Conservation (phyloP, 2,888 invertebrate genomes). For the Liopterus haemorrhoidalis region DNA sequence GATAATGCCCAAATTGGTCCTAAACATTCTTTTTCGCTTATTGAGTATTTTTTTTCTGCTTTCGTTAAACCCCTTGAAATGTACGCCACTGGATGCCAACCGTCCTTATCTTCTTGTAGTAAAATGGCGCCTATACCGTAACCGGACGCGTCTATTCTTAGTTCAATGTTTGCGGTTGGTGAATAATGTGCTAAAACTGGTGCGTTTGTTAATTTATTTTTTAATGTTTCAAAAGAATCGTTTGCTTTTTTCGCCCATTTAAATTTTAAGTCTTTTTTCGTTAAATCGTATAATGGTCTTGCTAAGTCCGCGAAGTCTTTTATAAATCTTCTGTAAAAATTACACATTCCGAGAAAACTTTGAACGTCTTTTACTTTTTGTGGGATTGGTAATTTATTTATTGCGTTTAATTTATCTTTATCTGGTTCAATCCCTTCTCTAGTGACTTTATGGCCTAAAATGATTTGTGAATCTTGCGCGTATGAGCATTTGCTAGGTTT, state of each 20-base stretch:
- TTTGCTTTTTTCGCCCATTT: constrained; percentile 11
- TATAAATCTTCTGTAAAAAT: constrained; percentile 19
- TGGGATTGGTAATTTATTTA: constrained; percentile 19
- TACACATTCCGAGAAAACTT: constrained; percentile 19
- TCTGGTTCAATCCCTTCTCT: constrained; percentile 16
- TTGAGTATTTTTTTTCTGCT: constrained; percentile 39
- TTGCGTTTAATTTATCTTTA: constrained; percentile 12
- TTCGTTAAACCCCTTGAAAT: constrained; percentile 8
- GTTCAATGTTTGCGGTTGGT: constrained; percentile 24
- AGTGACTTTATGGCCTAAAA: constrained; percentile 18
- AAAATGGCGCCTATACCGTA: constrained; percentile 36
- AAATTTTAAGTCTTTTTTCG: constrained; percentile 22
- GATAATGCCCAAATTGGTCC: constrained; percentile 34
- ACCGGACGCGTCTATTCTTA: constrained; percentile 26
- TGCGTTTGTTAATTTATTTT: constrained; percentile 21
- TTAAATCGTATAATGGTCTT: constrained; percentile 22
- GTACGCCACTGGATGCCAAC: constrained; percentile 38
- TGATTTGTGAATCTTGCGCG: constrained; percentile 8
- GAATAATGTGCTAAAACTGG: constrained; percentile 26
- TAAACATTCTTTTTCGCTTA: constrained; percentile 40
- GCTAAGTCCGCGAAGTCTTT: constrained; percentile 25
- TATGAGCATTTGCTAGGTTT: constrained; percentile 25
- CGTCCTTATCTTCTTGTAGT: constrained; percentile 34
- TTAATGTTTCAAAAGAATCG: constrained; percentile 13
- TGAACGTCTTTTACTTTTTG: constrained; percentile 11